These are phyloP conservation scores for Lathamus discolor DNA, from an alignment of 2,113 vertebrate genomes.

Conservation along the genomic window DNA sequence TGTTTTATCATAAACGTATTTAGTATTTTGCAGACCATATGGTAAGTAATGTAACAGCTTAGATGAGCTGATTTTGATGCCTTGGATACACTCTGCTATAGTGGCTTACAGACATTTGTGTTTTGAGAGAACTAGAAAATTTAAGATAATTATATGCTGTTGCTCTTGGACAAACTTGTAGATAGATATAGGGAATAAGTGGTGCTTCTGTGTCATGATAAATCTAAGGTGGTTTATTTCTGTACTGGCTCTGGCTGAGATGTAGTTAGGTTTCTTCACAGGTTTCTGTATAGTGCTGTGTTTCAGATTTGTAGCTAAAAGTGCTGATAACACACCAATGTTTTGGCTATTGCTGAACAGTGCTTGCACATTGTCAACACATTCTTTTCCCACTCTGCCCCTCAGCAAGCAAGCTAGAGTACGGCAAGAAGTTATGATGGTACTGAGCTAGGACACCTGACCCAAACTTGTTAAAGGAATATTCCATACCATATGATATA, in stretches of 20 bases:
- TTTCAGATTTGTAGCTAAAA: neutral
- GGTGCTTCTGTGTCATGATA: neutral
- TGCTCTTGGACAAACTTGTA: neutral
- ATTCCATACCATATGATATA: neutral
- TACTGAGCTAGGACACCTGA: neutral
- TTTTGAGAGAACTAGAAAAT: neutral
- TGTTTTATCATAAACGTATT: neutral
- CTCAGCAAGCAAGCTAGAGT: neutral
- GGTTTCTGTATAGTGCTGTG: neutral
- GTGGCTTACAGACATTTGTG: neutral
- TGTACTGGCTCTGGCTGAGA: neutral
- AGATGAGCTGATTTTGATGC: neutral
- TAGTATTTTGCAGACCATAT: neutral
- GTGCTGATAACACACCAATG: accelerated
- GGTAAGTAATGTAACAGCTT: neutral
- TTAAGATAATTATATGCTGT: neutral
- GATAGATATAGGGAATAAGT: neutral
- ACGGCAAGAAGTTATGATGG: neutral
- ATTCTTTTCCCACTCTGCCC: neutral
- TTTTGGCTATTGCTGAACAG: neutral
- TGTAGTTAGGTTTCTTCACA: neutral
- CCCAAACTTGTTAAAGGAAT: neutral
- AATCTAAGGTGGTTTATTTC: neutral
- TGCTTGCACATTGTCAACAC: neutral
- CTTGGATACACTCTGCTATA: neutral